These are phyloP conservation scores for Salvelinus fontinalis DNA, from an alignment of 2,113 vertebrate genomes.

Conservation along the genomic window DNA sequence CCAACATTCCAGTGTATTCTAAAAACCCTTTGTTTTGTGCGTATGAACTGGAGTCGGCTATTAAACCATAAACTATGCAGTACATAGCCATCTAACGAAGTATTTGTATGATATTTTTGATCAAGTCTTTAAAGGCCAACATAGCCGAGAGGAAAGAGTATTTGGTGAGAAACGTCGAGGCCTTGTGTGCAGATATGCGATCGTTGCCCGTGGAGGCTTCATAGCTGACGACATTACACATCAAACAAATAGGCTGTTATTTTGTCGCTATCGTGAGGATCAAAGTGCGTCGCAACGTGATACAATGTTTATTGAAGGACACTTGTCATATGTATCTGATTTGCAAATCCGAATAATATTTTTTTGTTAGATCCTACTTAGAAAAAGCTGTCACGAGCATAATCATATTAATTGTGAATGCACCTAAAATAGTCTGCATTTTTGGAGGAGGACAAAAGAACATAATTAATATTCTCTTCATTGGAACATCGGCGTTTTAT, in stretches of 20 bases:
- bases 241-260: constrained; percentile 35
- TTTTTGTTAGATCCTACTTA: constrained; percentile 17
- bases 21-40: constrained; percentile 70
- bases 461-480: constrained; percentile 11
- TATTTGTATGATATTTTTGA: constrained; percentile 19
- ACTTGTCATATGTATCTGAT: constrained; percentile 25
- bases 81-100: constrained; percentile 47
- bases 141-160: constrained; percentile 53
- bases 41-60: constrained; percentile 57
- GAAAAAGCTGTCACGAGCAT: constrained; percentile 7
- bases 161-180: constrained; percentile 42
- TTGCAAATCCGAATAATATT: constrained; percentile 15
- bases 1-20: constrained; percentile 73
- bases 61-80: constrained; percentile 67
- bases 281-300: constrained; percentile 12
- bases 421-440: constrained; percentile 31
- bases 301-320: constrained; percentile 11
- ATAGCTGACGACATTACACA: constrained; percentile 53
- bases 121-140: constrained; percentile 51
- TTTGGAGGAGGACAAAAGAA: constrained; percentile 54
- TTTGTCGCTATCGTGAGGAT: constrained; percentile 42
- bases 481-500: constrained; percentile 22
- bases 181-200: constrained; percentile 67
- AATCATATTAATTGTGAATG: constrained; percentile 24
- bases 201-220: constrained; percentile 38